phyloP scores from a whole-genome alignment of 2,113 vertebrate species.

The Recurvirostra avosetta region DNA sequence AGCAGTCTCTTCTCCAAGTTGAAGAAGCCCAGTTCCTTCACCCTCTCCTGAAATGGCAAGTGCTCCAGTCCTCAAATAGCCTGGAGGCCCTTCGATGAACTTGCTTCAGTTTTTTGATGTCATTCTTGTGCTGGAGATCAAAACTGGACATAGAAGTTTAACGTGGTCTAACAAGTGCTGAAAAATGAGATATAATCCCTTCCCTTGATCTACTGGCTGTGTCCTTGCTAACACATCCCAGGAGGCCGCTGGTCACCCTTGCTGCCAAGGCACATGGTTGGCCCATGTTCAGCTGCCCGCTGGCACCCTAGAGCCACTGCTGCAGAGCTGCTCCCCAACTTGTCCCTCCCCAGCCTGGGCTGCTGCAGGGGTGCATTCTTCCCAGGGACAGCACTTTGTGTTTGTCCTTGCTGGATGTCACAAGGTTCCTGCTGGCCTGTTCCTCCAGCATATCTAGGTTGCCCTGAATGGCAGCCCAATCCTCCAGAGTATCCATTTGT shows the following conservation, averaged over 20 bases:
- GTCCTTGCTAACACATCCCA: background rate
- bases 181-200: background rate
- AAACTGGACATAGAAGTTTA: background rate
- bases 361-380: background rate
- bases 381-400: background rate
- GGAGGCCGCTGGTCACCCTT: background rate
- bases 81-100: background rate
- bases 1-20: background rate
- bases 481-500: background rate
- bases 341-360: background rate
- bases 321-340: background rate
- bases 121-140: background rate
- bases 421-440: background rate
- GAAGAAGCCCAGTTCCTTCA: background rate
- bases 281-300: background rate
- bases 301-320: background rate
- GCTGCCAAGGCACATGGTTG: background rate
- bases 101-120: background rate
- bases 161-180: background rate
- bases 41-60: background rate
- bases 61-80: background rate
- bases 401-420: background rate
- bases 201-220: background rate
- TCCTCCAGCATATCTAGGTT: background rate
- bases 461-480: background rate